Conservation (phyloP, 2,888 invertebrate species). For the Watsonalla cultraria region DNA sequence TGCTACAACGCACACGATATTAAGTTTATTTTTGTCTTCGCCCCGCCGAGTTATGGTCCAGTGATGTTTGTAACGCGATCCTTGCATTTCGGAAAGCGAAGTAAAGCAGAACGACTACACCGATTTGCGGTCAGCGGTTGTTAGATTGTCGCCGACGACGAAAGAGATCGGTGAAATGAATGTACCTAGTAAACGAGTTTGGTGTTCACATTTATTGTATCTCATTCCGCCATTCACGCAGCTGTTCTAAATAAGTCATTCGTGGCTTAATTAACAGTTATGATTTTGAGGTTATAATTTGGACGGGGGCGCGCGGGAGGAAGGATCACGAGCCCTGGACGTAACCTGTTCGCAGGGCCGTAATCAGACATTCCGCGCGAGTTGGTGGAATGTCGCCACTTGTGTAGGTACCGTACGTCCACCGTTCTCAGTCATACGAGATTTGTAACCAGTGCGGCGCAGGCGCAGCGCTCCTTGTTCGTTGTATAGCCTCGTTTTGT, state of each 20-base stretch:
- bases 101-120: constrained; percentile 63
- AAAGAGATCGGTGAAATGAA: constrained; percentile 67
- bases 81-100: constrained; percentile 66
- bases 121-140: constrained; percentile 69
- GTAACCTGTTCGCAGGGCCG: constrained; percentile 70
- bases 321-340: constrained; percentile 48
- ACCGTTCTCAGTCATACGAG: constrained; percentile 63
- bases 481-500: constrained; percentile 56
- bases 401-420: constrained; percentile 67
- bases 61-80: constrained; percentile 76
- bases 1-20: constrained; percentile 74
- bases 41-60: constrained; percentile 76
- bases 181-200: constrained; percentile 66
- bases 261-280: constrained; percentile 29
- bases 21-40: constrained; percentile 78
- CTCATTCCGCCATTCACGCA: constrained; percentile 41
- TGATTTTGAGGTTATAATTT: constrained; percentile 54
- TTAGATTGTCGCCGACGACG: constrained; percentile 62
- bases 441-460: constrained; percentile 63
- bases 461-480: constrained; percentile 49
- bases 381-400: constrained; percentile 71
- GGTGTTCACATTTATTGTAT: constrained; percentile 41
- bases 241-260: constrained; percentile 57
- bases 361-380: constrained; percentile 62
- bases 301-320: constrained; percentile 51